Evolutionary conservation across 2,888 invertebrate species (phyloP).

Genomic region (Rotaria sp.): DNA sequence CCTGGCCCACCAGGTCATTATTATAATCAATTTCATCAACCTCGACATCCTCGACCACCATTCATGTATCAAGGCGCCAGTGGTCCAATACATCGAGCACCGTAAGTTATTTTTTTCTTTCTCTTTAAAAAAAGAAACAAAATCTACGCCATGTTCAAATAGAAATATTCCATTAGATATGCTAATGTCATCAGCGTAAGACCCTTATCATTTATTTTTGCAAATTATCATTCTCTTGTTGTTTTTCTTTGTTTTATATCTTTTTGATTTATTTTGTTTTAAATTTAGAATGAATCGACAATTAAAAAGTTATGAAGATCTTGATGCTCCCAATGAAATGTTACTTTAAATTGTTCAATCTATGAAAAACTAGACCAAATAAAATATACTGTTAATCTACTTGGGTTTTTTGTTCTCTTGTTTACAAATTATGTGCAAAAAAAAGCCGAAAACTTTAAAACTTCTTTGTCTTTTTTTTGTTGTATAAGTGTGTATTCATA

Average conservation of each 20-base stretch:
- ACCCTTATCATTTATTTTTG: background rate
- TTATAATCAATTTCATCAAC: constrained; percentile 1
- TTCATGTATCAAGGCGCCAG: background rate
- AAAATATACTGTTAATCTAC: background rate
- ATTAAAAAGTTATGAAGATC: constrained; percentile 8
- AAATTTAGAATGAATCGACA: constrained; percentile 7
- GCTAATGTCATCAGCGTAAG: background rate
- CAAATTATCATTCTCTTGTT: background rate
- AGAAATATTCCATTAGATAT: constrained; percentile 27
- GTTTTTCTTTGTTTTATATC: background rate
- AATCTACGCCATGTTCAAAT: background rate
- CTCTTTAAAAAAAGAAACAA: background rate
- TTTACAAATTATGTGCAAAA: background rate
- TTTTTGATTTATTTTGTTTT: background rate
- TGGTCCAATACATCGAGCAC: background rate
- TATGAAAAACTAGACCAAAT: background rate
- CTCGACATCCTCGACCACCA: background rate
- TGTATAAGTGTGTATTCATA: background rate
- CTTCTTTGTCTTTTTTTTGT: background rate
- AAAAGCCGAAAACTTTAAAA: background rate
- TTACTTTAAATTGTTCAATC: background rate
- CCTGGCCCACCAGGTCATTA: background rate
- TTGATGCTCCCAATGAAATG: constrained; percentile 25
- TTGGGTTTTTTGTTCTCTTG: background rate
- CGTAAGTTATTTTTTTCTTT: background rate